Evolutionary conservation across 2,797 vertebrate genomes (phyloP), one percentile per base, ranked within the genome.

Genomic region (Hippoglossus hippoglossus): DNA sequence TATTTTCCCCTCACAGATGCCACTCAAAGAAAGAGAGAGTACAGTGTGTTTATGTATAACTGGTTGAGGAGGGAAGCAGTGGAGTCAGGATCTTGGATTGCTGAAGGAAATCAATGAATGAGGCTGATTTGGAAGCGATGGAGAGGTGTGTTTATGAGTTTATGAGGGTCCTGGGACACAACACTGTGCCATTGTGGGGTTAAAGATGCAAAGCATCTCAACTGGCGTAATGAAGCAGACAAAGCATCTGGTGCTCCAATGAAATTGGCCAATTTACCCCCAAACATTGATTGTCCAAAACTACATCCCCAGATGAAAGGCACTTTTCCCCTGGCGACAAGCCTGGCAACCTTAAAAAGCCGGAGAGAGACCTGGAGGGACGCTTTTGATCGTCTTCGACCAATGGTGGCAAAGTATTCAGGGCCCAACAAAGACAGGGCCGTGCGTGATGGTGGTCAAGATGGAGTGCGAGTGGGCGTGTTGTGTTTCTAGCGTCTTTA

Each of bases 401-500:
- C 84, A 83, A 80, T 65, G 39, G 67, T 41, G 78, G 85, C 51
- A 71, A 87, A 89, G 80, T 85, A 90, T 79, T 44, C 31, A 63
- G 67, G 87, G 85, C 80, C 79, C 24, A 24, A 49, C 15, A 46
- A 53, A 21, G 68, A 44, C 5, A 0, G 53, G 89, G 70, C 47
- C 71, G 83, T 50, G 59, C 71, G 86, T 46, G 58, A 36, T 94
- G 95, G 82, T 95, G 95, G 94, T 92, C 52, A 60, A 55, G 73
- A 58, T 53, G 25, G 77, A 67, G 66, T 49, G 50, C 5, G 67
- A 59, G 91, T 70, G 66, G 72, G 81, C 52, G 90, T 91, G 91
- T 85, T 82, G 84, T 77, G 93, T 91, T 93, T 93, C 93, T 93
- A 94, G 92, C 92, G 88, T 87, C 80, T 94, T 92, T 90, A 94